These are phyloP conservation scores for Philaethria dido DNA, from an alignment of 2,888 invertebrate genomes.

Conservation along the genomic window DNA sequence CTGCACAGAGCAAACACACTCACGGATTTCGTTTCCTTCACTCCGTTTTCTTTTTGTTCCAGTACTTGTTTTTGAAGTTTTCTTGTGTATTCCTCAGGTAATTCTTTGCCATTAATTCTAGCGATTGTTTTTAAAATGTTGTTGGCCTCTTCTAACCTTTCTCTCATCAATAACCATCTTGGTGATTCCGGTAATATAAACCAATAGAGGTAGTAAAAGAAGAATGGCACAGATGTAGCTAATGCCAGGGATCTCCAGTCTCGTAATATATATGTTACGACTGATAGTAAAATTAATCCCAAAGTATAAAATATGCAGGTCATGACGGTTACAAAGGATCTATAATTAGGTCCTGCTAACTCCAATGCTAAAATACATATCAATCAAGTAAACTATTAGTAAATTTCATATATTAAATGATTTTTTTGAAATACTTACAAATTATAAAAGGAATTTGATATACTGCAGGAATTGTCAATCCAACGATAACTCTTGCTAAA, in stretches of 20 bases:
- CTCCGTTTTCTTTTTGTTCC: slow-evolving; percentile 84
- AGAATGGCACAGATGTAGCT: slow-evolving; percentile 93
- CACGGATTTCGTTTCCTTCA: slow-evolving; percentile 61
- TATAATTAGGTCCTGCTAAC: slow-evolving; percentile 94
- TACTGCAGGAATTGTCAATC: slow-evolving; percentile 94
- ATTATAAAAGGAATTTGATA: slow-evolving; percentile 98
- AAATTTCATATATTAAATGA: no score
- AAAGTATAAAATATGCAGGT: slow-evolving; percentile 95
- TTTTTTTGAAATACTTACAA: slow-evolving; percentile 84
- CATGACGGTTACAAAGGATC: slow-evolving; percentile 96
- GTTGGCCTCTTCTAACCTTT: slow-evolving; percentile 91
- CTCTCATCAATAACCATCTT: slow-evolving; percentile 94
- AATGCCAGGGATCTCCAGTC: slow-evolving; percentile 93
- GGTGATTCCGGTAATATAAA: slow-evolving; percentile 96
- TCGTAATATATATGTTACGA: slow-evolving; percentile 92
- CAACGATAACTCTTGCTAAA: slow-evolving; percentile 91
- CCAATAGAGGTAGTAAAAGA: slow-evolving; percentile 92
- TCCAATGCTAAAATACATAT: slow-evolving; percentile 88
- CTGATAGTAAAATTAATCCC: slow-evolving; percentile 92
- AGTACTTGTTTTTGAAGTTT: slow-evolving; percentile 89
- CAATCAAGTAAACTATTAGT: neutral
- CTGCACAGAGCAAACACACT: slow-evolving; percentile 87
- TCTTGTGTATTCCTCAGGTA: slow-evolving; percentile 88
- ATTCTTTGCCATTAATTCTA: slow-evolving; percentile 88
- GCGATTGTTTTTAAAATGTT: slow-evolving; percentile 91